phyloP scores from a whole-genome alignment of 2,888 invertebrate species.

The Linyphia triangularis region DNA sequence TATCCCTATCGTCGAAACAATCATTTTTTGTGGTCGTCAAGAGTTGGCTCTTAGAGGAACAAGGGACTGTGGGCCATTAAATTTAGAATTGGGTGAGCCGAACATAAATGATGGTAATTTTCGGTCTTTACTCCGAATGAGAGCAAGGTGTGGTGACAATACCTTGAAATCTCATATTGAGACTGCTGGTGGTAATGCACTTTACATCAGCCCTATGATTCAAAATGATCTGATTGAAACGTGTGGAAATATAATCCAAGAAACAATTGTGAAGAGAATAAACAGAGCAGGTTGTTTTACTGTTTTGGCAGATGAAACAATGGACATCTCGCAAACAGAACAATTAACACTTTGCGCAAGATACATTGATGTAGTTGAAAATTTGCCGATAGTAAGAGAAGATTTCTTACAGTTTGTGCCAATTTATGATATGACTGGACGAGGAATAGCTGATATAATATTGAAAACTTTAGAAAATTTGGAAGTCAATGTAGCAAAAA shows the following conservation, averaged over 20 bases:
- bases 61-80: not conserved
- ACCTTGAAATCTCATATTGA: not conserved
- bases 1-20: not conserved
- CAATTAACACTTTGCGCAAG: constrained; percentile 10
- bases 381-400: constrained; percentile 1
- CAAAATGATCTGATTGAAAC: constrained; percentile 10
- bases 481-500: not conserved
- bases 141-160: not conserved
- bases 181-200: not conserved
- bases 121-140: constrained; percentile 13
- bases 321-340: constrained; percentile 25
- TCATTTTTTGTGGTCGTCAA: constrained; percentile 23
- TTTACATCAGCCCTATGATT: constrained; percentile 12
- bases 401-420: constrained; percentile 21
- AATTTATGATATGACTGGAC: not conserved
- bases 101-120: constrained; percentile 37
- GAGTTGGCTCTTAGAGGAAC: constrained; percentile 32
- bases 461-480: not conserved
- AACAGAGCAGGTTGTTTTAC: not conserved
- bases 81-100: not conserved
- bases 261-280: not conserved
- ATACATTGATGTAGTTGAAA: not conserved
- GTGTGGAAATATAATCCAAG: constrained; percentile 2
- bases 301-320: constrained; percentile 34
- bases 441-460: not conserved